Conservation (phyloP, 2,797 vertebrate species). For the Centroberyx gerrardi region DNA sequence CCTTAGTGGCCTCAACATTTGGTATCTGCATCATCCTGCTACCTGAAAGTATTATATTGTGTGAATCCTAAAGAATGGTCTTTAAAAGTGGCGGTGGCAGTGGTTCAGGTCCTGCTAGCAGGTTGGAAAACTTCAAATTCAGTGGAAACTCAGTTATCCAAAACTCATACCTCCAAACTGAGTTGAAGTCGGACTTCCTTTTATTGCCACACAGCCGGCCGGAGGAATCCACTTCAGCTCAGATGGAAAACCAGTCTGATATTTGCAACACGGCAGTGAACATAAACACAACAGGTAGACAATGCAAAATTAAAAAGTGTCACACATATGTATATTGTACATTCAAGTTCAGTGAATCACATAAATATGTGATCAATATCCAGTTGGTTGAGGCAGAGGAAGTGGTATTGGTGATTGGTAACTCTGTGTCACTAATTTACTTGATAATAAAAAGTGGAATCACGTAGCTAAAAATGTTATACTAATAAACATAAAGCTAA, state of each 20-base stretch:
- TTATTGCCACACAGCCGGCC: background rate
- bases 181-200: background rate
- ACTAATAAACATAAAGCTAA: no score
- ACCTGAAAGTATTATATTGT: background rate
- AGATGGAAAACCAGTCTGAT: background rate
- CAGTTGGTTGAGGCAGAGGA: no score
- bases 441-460: no score
- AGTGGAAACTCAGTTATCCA: background rate
- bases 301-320: no score
- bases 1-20: slow-evolving; percentile 9
- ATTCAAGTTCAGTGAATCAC: no score
- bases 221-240: background rate
- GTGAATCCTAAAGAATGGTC: no score
- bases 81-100: background rate
- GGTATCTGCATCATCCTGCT: slow-evolving; percentile 11
- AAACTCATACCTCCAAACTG: background rate
- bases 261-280: background rate
- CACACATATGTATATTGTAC: no score
- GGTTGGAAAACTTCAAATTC: background rate
- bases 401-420: no score
- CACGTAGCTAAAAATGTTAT: no score
- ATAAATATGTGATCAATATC: no score
- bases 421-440: no score
- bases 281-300: no score
- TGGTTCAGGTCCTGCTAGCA: background rate